phyloP scores from a whole-genome alignment of 1,140 invertebrate species.

The Heliconius hermathena region DNA sequence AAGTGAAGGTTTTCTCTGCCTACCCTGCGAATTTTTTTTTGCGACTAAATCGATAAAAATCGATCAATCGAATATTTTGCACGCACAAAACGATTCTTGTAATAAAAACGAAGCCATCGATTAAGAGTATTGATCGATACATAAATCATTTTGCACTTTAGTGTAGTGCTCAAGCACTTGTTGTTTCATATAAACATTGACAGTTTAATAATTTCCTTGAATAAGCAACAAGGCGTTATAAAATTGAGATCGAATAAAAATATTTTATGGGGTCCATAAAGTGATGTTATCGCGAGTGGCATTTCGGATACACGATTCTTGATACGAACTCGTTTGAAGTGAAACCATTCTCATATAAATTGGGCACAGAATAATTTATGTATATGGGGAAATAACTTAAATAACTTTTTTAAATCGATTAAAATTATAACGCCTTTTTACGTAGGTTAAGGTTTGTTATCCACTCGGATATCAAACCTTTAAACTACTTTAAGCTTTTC shows the following conservation, averaged over 20 bases:
- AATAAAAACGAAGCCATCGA: not conserved
- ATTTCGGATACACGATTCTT: conserved; percentile 23
- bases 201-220: conserved; percentile 15
- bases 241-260: conserved; percentile 25
- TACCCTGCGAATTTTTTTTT: too few relatives aligned
- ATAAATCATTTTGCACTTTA: conserved; percentile 11
- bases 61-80: not conserved
- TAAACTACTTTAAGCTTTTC: too few relatives aligned
- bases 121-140: conserved; percentile 1
- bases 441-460: too few relatives aligned
- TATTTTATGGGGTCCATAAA: conserved; percentile 10
- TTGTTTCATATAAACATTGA: conserved; percentile 1
- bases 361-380: conserved; percentile 7
- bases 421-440: not conserved
- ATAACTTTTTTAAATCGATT: not conserved
- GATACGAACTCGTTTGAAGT: conserved; percentile 14
- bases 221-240: conserved; percentile 21
- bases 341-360: conserved; percentile 20
- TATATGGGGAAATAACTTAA: not conserved
- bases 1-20: too few relatives aligned
- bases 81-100: conserved; percentile 1
- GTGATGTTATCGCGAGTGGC: conserved; percentile 23
- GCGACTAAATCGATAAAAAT: not conserved
- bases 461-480: too few relatives aligned
- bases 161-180: not conserved